Conservation (phyloP, 1,140 invertebrate genomes). For the Diploscapter pachys region DNA sequence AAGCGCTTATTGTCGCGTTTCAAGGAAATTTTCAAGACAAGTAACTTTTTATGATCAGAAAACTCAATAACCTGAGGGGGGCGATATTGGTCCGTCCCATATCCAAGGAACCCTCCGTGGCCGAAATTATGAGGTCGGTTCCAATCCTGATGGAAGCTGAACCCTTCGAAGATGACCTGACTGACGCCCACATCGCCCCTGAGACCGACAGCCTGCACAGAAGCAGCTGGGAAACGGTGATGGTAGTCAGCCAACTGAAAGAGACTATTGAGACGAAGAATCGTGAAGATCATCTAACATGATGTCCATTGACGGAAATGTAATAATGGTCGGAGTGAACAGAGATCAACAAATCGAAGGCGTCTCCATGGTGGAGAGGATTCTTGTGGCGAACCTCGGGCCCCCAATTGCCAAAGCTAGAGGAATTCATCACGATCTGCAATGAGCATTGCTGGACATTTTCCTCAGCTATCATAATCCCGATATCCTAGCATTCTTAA, state of each 20-base stretch:
- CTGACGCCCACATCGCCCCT: conserved; percentile 25
- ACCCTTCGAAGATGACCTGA: conserved; percentile 30
- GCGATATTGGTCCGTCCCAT: conserved; percentile 27
- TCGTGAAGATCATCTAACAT: too few relatives aligned
- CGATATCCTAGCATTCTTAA: too few relatives aligned
- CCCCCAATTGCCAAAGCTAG: conserved; percentile 25
- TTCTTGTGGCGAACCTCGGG: conserved; percentile 26
- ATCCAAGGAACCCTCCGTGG: conserved; percentile 27
- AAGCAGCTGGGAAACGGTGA: conserved; percentile 22
- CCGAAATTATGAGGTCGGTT: conserved; percentile 10
- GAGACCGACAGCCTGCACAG: conserved; percentile 30
- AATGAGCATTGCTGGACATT: too few relatives aligned
- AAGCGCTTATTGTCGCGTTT: too few relatives aligned
- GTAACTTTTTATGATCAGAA: too few relatives aligned
- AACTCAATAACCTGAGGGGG: background rate
- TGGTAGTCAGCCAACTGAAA: conserved; percentile 29
- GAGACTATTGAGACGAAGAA: background rate
- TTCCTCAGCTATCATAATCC: too few relatives aligned
- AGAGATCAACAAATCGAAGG: conserved; percentile 24
- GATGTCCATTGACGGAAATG: background rate
- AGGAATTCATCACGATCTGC: conserved; percentile 30
- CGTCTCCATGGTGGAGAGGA: conserved; percentile 25
- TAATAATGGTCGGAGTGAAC: background rate
- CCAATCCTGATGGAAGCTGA: conserved; percentile 29
- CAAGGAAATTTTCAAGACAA: too few relatives aligned